Evolutionary conservation across 2,113 vertebrate species (phyloP), one percentile per base, ranked within the genome.

Genomic region (Phoxinus phoxinus): DNA sequence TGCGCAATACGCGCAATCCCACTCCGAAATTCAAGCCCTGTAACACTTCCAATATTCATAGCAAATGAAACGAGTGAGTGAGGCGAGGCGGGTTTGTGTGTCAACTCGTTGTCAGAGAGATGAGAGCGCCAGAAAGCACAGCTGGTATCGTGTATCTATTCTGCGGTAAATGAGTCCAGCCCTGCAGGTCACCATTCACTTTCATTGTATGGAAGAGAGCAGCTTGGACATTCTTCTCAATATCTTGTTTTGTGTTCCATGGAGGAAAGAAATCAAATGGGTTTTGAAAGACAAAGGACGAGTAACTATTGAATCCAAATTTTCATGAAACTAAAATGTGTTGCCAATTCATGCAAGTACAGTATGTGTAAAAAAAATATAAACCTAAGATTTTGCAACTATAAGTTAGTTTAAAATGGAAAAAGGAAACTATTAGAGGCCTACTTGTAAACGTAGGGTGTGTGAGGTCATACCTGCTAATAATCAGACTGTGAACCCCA

Each of bases 401-500:
- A 9, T 72, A 41, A 37, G 21, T 72, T 13, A 23, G 21, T 72
- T n/a, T n/a, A n/a, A n/a, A 72, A 72, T 6, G 9, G 11, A 44
- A 41, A 19, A 41, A 74, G 37, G 23, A 74, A 25, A 74, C 37
- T 25, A 3, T 1, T 72, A 72, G 21, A n/a, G 21, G 2, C 69
- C 11, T 41, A 72, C 32, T 3, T 53, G 56, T 41, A 25, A 51
- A 53, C 27, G 8, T 25, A 82, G 12, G 12, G 15, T 83, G 3
- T 17, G 30, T 74, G 25, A 12, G 21, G 51, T 65, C 44, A 0
- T 91, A 99, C 98, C 98, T 98, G 96, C 96, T 95, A 89, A 99
- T 98, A 89, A 97, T 96, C 95, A 99, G 89, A 44, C 96, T 93
- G 86, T 99, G 97, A 73, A 98, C 98, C 79, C 98, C 98, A 13